These are phyloP conservation scores for Caenorhabditis afra DNA, from an alignment of 2,888 invertebrate species.

Conservation along the genomic window DNA sequence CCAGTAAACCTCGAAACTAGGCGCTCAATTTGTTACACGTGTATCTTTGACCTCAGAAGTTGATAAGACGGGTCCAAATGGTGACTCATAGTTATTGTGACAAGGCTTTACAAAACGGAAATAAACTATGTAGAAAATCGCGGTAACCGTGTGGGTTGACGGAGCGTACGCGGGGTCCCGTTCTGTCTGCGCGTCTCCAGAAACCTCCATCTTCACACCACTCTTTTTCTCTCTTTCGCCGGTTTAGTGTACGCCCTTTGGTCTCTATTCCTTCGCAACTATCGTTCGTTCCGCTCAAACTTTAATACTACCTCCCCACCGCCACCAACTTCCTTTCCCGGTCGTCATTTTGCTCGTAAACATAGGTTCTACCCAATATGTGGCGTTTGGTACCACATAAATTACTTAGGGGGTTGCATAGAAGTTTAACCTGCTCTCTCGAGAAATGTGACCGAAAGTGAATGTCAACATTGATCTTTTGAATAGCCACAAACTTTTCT, in stretches of 20 bases:
- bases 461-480: conserved; percentile 4
- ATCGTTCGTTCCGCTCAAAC: conserved; percentile 11
- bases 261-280: not conserved
- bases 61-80: too few species aligned
- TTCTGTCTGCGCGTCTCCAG: conserved; percentile 8
- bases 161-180: not conserved
- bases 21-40: too few species aligned
- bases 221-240: conserved; percentile 4
- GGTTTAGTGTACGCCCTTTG: not conserved
- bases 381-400: too few species aligned
- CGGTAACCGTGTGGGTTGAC: too few species aligned
- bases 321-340: not conserved
- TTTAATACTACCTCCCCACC: conserved; percentile 23
- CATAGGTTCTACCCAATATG: too few species aligned
- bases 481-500: not conserved
- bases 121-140: too few species aligned
- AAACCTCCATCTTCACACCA: not conserved
- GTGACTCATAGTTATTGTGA: too few species aligned
- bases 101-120: too few species aligned
- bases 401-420: too few species aligned
- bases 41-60: too few species aligned
- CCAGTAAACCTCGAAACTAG: too few species aligned
- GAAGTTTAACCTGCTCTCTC: not conserved
- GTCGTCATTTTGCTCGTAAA: too few species aligned
- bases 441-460: conserved; percentile 1